Evolutionary conservation across 1,140 invertebrate genomes (phyloP), one percentile per base, ranked within the genome.

Genomic region (Atopsyche davidsoni): DNA sequence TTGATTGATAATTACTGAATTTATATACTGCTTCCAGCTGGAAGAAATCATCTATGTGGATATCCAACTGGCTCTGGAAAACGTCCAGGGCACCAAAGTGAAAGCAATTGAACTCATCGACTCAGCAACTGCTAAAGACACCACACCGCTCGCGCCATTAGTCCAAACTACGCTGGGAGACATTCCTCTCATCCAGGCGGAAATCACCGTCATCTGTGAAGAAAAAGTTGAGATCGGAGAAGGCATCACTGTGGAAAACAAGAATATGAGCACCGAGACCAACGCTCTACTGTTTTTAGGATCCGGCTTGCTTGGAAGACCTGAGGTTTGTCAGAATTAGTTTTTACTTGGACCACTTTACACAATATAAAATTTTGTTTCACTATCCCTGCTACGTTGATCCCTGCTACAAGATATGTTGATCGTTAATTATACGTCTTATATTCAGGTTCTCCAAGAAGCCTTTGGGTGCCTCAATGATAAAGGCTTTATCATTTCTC

Each of bases 61-160:
- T 31, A 68, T 82, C 2, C 86, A 96, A 59, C 63, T 92, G 1
- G 78, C 83, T 0, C 62, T 93, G 0, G 93, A 96, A 63, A 94
- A 93, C 65, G 64, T 78, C 21, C 63, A 75, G 18, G 70, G 67
- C 0, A 73, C 78, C 17, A 86, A 84, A 66, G 70, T 94, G 0
- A 88, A 85, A 57, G 76, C 82, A 2, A 69, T 90, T 3, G 90
- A 94, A 66, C 56, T 78, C 2, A 51, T 77, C 1, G 73, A 81
- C 41, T 67, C 70, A 6, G 70, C 76, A 55, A 73, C 77, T 13
- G 57, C 65, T 21, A 57, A 69, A 43, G 54, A 52, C 4, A 59
- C 70, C 3, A 52, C 75, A 45, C 65, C 75, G 0, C 47, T 81
- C 0, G 67, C 77, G 1, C 75, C 77, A 10, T 50, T 75, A 9